Evolutionary conservation across 2,113 vertebrate species (phyloP).

Genomic region (Dissostichus mawsoni): DNA sequence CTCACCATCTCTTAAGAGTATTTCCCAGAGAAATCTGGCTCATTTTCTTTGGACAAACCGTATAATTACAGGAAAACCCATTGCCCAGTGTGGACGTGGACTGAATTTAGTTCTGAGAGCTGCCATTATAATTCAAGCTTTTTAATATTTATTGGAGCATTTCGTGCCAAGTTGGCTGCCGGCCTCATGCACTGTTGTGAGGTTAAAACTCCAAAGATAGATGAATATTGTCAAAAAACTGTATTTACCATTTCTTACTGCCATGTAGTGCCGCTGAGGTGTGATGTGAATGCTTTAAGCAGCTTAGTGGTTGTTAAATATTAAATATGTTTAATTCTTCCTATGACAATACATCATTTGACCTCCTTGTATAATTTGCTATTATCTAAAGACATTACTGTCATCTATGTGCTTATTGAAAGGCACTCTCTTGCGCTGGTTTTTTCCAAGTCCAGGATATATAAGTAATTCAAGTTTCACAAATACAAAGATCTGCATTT

Average conservation of each 20-base stretch:
- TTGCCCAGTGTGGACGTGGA: constrained; percentile 18
- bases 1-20: constrained; percentile 28
- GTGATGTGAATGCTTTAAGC: not conserved
- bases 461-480: no score
- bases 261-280: not conserved
- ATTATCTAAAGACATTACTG: not conserved
- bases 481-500: no score
- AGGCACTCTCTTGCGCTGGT: not conserved
- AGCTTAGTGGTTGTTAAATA: constrained; percentile 15
- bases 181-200: constrained; percentile 5
- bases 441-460: no score
- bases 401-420: not conserved
- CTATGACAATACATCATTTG: not conserved
- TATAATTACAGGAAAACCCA: constrained; percentile 46
- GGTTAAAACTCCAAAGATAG: not conserved
- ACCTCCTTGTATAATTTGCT: not conserved
- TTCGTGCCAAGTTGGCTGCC: not conserved
- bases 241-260: not conserved
- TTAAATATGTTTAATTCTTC: constrained; percentile 8
- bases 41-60: constrained; percentile 37
- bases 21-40: constrained; percentile 24
- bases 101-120: constrained; percentile 27
- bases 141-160: constrained; percentile 35
- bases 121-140: not conserved
- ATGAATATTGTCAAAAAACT: constrained; percentile 14